These are phyloP conservation scores for Subanguina moxae DNA, from an alignment of 1,140 invertebrate species.

Conservation along the genomic window DNA sequence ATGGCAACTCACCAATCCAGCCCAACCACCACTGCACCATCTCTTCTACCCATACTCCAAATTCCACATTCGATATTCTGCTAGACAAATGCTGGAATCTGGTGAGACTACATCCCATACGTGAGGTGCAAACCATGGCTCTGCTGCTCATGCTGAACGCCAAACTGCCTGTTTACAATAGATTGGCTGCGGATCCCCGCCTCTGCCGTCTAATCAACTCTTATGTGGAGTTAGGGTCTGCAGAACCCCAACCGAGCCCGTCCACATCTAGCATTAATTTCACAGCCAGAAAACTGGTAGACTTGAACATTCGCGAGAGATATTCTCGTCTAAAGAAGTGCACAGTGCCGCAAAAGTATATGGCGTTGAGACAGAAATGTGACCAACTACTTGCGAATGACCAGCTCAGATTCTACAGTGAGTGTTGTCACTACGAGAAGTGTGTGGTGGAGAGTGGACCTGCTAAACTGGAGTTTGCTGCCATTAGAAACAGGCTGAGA, in stretches of 20 bases:
- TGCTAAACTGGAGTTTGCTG: slow-evolving; percentile 28
- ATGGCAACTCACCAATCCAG: neutral
- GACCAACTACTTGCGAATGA: slow-evolving; percentile 10
- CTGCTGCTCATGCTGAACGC: slow-evolving; percentile 18
- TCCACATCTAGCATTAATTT: slow-evolving; percentile 6
- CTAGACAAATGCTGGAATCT: slow-evolving; percentile 29
- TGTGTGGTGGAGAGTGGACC: slow-evolving; percentile 37
- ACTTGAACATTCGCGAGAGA: slow-evolving; percentile 14
- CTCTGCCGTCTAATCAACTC: slow-evolving; percentile 36
- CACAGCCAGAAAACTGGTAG: neutral
- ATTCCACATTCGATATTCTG: slow-evolving; percentile 21
- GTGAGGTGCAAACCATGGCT: slow-evolving; percentile 31
- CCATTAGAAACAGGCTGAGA: slow-evolving; percentile 24
- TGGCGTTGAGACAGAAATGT: slow-evolving; percentile 15
- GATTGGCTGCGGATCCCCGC: slow-evolving; percentile 25
- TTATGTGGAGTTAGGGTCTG: slow-evolving; percentile 19
- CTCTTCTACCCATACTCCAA: neutral
- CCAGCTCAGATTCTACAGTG: slow-evolving; percentile 26
- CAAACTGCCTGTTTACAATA: slow-evolving; percentile 33
- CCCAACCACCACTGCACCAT: neutral
- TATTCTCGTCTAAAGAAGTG: slow-evolving; percentile 19
- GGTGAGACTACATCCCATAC: slow-evolving; percentile 30
- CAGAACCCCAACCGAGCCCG: neutral
- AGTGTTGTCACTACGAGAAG: slow-evolving; percentile 34
- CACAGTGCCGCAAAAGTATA: slow-evolving; percentile 14